Evolutionary conservation across 2,113 vertebrate genomes (phyloP).

Genomic region (Kobus ellipsiprymnus): DNA sequence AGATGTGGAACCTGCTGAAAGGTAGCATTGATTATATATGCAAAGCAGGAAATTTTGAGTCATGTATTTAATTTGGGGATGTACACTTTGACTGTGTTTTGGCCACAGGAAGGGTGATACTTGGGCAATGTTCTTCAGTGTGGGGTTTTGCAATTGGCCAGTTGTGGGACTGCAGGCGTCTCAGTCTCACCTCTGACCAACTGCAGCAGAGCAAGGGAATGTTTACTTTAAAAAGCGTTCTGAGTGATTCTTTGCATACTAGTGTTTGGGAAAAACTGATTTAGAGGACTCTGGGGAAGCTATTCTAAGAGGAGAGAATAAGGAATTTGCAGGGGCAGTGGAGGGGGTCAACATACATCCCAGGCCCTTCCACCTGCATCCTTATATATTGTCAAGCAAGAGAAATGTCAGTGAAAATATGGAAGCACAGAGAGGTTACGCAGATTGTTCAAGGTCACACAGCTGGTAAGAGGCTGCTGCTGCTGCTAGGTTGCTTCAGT

Average conservation of each 20-base stretch:
- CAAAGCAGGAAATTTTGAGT: background rate
- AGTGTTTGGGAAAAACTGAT: background rate
- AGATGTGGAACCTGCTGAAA: background rate
- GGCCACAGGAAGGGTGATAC: background rate
- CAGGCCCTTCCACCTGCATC: background rate
- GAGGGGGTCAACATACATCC: background rate
- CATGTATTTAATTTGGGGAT: background rate
- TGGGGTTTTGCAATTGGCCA: background rate
- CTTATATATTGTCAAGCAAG: background rate
- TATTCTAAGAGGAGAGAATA: background rate
- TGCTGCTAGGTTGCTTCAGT: too few relatives aligned
- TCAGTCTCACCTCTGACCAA: background rate
- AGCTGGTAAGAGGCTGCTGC: background rate
- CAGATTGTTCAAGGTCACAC: background rate
- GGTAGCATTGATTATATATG: background rate
- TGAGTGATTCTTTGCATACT: background rate
- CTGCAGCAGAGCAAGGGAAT: background rate
- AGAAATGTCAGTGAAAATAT: background rate
- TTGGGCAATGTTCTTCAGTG: background rate
- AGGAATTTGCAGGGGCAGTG: background rate
- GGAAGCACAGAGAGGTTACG: background rate
- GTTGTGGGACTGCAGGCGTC: too few relatives aligned
- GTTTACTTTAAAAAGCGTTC: background rate
- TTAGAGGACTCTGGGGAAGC: background rate
- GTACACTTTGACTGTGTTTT: background rate